Base-by-base conservation (phyloP, 2,797 vertebrate genomes). In the Lateolabrax maculatus region DNA sequence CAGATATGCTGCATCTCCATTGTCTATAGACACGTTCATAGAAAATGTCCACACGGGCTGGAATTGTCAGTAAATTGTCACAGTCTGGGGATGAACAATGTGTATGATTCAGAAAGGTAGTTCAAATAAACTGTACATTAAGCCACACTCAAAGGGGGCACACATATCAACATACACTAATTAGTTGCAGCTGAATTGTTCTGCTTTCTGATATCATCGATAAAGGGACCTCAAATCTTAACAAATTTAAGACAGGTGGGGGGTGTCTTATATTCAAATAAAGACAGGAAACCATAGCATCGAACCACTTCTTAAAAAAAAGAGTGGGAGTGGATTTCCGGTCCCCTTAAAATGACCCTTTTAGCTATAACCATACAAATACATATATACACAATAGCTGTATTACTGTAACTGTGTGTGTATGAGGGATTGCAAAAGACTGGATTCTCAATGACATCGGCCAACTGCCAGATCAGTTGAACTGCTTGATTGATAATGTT, bases 101-200 rank as follows among this genome's bases (percentile, higher is more conserved):
- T 36, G 69, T 43, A 44, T 53, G 25, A 44, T 55, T 73, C 64
- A 41, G 25, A 68, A 46, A 15, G 18, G 11, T 36, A n/a, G 6
- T 36, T 61, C 44, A 60, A 39, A 37, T 27, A 37, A 48, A 19
- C 1, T 15, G 53, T 36, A 41, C 63, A 51, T 71, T 51, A 55
- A 49, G 36, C 21, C 53, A 29, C 11, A 49, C 15, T 58, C 21
- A 27, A 25, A 5, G 23, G 12, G 19, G 37, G 52, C 15, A 52
- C 44, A 79, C 60, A 51, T 57, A 72, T 67, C 48, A 55, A 31
- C 11, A 25, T 31, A 41, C 18, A 48, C 39, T 21, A 46, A 43
- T 55, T 53, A 62, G 51, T 19, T 69, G 41, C 27, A 37, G 58
- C 29, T 8, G 2, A 57, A 36, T 70, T 1, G 4, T 53, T 79